A percentile compares a stretch with the other conserved stretches of the same genome.
phyloP scores from a whole-genome alignment of 1,140 invertebrate genomes.

The Ceratosolen solmsi region DNA sequence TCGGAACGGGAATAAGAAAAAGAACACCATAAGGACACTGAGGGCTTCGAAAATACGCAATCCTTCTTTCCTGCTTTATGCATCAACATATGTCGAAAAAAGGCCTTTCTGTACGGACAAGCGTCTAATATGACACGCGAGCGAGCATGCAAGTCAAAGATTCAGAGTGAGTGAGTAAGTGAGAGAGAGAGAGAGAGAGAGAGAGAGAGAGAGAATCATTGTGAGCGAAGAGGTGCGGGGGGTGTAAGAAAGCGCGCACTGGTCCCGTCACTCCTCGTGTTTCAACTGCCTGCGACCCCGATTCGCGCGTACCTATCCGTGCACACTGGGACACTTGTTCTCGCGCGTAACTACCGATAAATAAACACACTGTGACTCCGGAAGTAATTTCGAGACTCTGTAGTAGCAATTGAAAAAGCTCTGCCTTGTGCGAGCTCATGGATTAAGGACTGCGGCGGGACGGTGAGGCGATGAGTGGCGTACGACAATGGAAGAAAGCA shows the following conservation, averaged over 20 bases:
- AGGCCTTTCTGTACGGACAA: too few species aligned
- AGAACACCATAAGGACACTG: too few species aligned
- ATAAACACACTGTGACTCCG: not conserved
- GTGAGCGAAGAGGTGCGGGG: too few species aligned
- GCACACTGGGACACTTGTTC: not conserved
- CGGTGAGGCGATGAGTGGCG: not conserved
- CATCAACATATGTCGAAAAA: too few species aligned
- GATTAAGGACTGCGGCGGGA: not conserved
- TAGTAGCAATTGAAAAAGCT: not conserved
- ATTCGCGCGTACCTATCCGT: not conserved
- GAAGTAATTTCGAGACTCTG: not conserved
- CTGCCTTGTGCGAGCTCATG: not conserved
- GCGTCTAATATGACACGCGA: too few species aligned
- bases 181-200: not conserved
- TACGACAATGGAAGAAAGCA: too few species aligned
- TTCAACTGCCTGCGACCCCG: not conserved
- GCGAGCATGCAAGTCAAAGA: too few species aligned
- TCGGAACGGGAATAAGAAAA: too few species aligned
- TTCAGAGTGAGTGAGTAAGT: not conserved
- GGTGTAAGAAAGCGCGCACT: too few species aligned
- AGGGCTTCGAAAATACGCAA: too few species aligned
- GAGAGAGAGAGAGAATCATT: too few species aligned
- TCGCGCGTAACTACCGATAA: not conserved
- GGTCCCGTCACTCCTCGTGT: not conserved
- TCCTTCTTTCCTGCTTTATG: too few species aligned